Base-by-base conservation (phyloP, 2,113 vertebrate species). In the Cygnus atratus region DNA sequence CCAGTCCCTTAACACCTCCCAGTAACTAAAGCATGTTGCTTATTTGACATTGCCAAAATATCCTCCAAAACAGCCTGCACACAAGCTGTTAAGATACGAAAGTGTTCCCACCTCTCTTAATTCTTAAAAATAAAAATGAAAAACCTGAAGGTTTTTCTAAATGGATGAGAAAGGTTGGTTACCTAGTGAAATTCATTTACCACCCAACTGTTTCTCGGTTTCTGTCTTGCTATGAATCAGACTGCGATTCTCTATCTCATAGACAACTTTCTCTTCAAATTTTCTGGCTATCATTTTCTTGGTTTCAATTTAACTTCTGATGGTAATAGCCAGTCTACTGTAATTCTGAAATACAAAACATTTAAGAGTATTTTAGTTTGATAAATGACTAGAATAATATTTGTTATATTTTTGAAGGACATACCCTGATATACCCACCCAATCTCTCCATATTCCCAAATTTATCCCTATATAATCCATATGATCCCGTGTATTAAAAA, bases 11-110 rank as follows among this genome's bases (percentile, higher is more conserved):
- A 94, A 88, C 95, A 95, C 90, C 88, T 95, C 57, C 86, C 79
- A 58, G 76, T 39, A 90, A 75, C 67, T 93, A 70, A 92, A 92
- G 77, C 77, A 73, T 88, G 80, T 61, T 84, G 76, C 58, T 90
- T 78, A 57, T 50, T 80, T 96, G 87, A 92, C 88, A 87, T 79
- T 94, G 95, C 95, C 95, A 95, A 94, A 95, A 95, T 96, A 92
- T 86, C 91, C 83, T 39, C 86, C 84, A 84, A 93, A 95, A 88
- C 96, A 95, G 92, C 95, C 93, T 0, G 72, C 94, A 95, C 79
- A 68, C 95, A 96, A 96, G 95, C 95, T 97, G 95, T 95, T 95
- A 88, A 81, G 86, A 92, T 70, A 89, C 7, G 29, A 62, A 93
- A 94, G 55, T 54, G 59, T 90, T 97, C 87, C 78, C 88, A 96